These are phyloP conservation scores for Eupithecia abbreviata DNA, from an alignment of 2,888 invertebrate species.

Conservation along the genomic window DNA sequence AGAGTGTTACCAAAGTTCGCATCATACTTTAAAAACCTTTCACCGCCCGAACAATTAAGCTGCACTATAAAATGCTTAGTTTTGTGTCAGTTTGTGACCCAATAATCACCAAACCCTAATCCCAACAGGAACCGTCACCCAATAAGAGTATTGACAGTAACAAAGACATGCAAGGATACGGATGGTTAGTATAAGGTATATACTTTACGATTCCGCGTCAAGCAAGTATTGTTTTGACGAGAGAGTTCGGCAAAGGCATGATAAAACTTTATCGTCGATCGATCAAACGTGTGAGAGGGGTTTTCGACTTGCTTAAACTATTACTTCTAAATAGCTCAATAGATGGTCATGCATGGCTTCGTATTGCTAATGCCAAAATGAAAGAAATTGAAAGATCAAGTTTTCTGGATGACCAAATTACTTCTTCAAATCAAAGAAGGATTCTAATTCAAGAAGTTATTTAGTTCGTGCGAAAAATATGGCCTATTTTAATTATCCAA, in stretches of 20 bases:
- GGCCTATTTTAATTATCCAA: too few species aligned
- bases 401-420: neutral
- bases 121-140: conserved; percentile 48
- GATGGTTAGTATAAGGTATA: conserved; percentile 3
- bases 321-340: neutral
- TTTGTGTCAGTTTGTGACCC: neutral
- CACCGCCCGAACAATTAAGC: neutral
- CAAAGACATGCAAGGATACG: conserved; percentile 30
- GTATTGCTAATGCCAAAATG: neutral
- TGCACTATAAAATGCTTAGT: neutral
- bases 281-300: neutral
- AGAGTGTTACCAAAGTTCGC: neutral
- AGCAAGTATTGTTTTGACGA: neutral
- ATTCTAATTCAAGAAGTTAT: too few species aligned
- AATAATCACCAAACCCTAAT: conserved; percentile 14
- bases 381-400: neutral
- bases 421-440: neutral
- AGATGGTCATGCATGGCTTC: neutral
- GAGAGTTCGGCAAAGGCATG: neutral
- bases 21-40: neutral
- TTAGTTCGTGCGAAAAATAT: too few species aligned
- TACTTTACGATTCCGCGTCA: neutral
- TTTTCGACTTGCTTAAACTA: neutral
- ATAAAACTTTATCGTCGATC: neutral
- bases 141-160: conserved; percentile 38